A percentile compares a stretch with the other conserved stretches of the same genome.
phyloP scores from a whole-genome alignment of 2,888 invertebrate genomes.

The Rambutsinella grinnellia region DNA sequence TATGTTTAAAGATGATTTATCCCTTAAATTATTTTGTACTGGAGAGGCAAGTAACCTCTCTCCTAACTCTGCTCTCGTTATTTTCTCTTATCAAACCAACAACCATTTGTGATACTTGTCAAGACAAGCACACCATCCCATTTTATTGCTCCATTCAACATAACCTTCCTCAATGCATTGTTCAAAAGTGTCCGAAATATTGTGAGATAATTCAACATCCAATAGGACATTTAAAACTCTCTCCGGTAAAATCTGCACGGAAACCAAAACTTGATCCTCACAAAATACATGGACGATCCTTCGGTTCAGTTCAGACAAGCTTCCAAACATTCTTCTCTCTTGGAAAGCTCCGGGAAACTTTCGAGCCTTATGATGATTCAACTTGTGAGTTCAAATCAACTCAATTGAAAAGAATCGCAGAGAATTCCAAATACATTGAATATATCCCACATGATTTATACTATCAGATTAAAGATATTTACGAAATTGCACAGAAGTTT shows the following conservation, averaged over 20 bases:
- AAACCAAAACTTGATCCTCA: conserved; percentile 1
- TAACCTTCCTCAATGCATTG: conserved; percentile 11
- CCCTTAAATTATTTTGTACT: too few relatives aligned
- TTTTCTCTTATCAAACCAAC: too few relatives aligned
- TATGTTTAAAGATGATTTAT: too few relatives aligned
- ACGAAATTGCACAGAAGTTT: conserved; percentile 3
- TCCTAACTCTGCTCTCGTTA: too few relatives aligned
- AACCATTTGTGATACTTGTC: not conserved
- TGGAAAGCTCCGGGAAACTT: not conserved
- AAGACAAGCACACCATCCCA: not conserved
- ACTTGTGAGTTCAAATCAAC: conserved; percentile 9
- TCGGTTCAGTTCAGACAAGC: not conserved
- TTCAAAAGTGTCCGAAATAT: conserved; percentile 10
- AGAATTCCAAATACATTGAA: conserved; percentile 37
- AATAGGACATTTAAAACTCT: too few relatives aligned
- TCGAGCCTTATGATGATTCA: not conserved
- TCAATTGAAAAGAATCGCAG: conserved; percentile 3
- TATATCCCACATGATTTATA: conserved; percentile 11
- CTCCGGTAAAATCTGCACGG: not conserved
- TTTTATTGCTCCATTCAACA: conserved; percentile 20
- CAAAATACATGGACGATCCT: too few relatives aligned
- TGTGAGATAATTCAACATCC: conserved; percentile 10
- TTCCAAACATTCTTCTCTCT: conserved; percentile 1
- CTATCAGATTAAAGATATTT: conserved; percentile 13
- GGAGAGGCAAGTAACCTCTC: too few relatives aligned